phyloP scores from a whole-genome alignment of 2,113 vertebrate species.

The Psammodynastes pulverulentus region DNA sequence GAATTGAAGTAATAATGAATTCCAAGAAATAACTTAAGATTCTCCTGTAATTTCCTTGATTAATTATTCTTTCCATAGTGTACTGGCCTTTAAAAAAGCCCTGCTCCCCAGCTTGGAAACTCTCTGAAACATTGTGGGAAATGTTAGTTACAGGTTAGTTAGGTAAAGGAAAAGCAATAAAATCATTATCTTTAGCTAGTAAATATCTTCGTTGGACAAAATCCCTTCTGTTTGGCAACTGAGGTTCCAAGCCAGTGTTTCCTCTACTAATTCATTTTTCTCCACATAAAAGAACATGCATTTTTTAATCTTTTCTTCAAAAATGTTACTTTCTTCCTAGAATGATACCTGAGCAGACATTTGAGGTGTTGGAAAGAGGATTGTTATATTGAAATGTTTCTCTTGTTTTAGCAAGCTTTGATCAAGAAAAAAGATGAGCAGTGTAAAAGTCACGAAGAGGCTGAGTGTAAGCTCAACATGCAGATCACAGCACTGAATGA shows the following conservation, averaged over 20 bases:
- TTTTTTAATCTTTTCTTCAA: background rate
- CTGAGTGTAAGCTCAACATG: slow-evolving; percentile 78
- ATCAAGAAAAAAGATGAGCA: slow-evolving; percentile 81
- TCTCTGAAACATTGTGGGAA: background rate
- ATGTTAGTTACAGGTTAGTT: background rate
- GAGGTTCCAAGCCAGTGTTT: background rate
- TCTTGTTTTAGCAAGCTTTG: slow-evolving; percentile 74
- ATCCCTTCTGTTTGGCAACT: background rate
- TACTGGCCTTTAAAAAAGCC: background rate
- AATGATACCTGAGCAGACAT: background rate
- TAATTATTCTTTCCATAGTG: background rate
- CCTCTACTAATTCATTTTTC: background rate
- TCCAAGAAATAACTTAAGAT: background rate
- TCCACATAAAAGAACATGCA: background rate
- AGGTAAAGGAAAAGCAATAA: background rate
- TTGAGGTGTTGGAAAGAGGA: background rate
- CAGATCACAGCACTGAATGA: slow-evolving; percentile 93
- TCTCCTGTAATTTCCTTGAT: background rate
- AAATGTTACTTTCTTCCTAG: background rate
- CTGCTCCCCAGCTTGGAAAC: background rate
- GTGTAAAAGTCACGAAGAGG: slow-evolving; percentile 82
- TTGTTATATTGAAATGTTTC: background rate
- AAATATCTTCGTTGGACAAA: background rate
- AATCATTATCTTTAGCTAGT: background rate
- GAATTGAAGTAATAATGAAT: background rate